Conservation (phyloP, 1,140 invertebrate species). For the Limonius californicus region DNA sequence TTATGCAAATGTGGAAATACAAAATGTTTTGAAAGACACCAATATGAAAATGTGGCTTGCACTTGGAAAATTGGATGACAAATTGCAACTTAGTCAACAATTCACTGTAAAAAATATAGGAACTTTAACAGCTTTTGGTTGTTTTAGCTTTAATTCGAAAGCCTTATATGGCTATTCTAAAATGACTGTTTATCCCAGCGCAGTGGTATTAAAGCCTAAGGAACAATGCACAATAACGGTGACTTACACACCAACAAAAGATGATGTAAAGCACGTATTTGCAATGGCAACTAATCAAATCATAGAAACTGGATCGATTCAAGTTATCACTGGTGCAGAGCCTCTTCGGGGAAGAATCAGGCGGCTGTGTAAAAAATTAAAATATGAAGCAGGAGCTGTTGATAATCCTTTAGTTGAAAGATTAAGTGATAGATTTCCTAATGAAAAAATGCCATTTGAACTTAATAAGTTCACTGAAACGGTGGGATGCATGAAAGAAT, state of each 20-base stretch:
- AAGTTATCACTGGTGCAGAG: slow-evolving; percentile 37
- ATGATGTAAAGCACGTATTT: slow-evolving; percentile 29
- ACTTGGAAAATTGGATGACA: slow-evolving; percentile 48
- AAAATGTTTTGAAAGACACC: slow-evolving; percentile 50
- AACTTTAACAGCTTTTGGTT: slow-evolving; percentile 48
- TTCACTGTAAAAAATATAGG: slow-evolving; percentile 51
- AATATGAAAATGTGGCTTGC: slow-evolving; percentile 51
- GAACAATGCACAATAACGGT: slow-evolving; percentile 30
- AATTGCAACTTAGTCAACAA: slow-evolving; percentile 42
- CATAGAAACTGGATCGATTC: slow-evolving; percentile 34
- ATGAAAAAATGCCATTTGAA: slow-evolving; percentile 17
- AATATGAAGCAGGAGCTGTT: slow-evolving; percentile 26
- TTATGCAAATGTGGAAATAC: slow-evolving; percentile 47
- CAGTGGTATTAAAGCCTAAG: slow-evolving; percentile 32
- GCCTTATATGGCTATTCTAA: slow-evolving; percentile 35
- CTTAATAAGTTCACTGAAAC: slow-evolving; percentile 9
- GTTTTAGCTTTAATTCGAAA: slow-evolving; percentile 49
- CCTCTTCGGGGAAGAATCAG: slow-evolving; percentile 34
- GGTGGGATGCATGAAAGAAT: slow-evolving; percentile 1
- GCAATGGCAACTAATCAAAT: slow-evolving; percentile 18
- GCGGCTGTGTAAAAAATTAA: slow-evolving; percentile 30
- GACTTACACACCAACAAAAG: slow-evolving; percentile 26
- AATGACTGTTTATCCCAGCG: slow-evolving; percentile 28
- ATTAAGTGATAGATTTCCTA: slow-evolving; percentile 28
- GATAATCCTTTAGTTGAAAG: slow-evolving; percentile 24